Conservation (phyloP, 2,797 vertebrate genomes). For the Chiloscyllium punctatum region DNA sequence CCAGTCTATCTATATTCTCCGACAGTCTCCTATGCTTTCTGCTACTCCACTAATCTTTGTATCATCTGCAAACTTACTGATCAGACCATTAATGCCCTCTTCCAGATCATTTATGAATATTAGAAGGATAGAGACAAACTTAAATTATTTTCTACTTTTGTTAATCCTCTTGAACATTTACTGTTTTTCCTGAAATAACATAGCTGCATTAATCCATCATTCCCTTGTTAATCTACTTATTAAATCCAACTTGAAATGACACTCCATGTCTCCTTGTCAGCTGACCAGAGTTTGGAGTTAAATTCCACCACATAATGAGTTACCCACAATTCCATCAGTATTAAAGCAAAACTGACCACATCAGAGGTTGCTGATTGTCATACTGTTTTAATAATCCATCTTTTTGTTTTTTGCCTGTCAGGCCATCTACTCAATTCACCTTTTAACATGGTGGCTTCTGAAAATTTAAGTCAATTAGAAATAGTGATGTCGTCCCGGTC, state of each 20-base stretch:
- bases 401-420: not conserved
- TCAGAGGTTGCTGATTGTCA: not conserved
- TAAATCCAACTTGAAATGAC: not conserved
- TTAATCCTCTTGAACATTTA: not conserved
- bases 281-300: not conserved
- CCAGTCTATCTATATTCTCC: too few species aligned
- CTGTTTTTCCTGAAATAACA: not conserved
- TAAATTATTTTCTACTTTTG: not conserved
- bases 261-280: not conserved
- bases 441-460: not conserved
- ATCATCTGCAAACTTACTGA: too few species aligned
- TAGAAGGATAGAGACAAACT: not conserved
- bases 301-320: not conserved
- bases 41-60: too few species aligned
- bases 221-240: not conserved
- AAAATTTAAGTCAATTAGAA: not conserved
- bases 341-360: not conserved
- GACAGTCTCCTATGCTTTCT: too few species aligned
- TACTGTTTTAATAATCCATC: not conserved
- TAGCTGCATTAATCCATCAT: not conserved
- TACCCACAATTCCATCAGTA: not conserved
- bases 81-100: too few species aligned
- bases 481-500: not conserved
- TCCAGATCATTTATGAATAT: too few species aligned
- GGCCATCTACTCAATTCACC: not conserved